Percentiles rank a stretch among this genome's conserved stretches.
Conservation (phyloP, 2,113 vertebrate species). For the Nothocercus julius region DNA sequence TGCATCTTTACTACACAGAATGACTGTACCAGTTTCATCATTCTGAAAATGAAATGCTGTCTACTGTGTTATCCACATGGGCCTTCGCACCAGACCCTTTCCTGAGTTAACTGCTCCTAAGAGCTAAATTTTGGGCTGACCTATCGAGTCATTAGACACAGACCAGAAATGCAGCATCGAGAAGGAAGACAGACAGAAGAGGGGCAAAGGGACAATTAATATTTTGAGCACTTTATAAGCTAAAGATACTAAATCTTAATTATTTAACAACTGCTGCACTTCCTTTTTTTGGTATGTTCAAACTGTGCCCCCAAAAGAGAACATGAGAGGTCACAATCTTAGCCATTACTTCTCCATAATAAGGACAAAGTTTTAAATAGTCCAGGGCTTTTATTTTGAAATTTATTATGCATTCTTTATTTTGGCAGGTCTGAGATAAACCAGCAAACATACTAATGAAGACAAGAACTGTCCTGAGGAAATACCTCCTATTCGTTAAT, state of each 20-base stretch:
- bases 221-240: not conserved
- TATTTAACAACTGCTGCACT: not conserved
- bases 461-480: slow-evolving; percentile 63
- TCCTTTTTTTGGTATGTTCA: not conserved
- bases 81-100: not conserved
- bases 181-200: not conserved
- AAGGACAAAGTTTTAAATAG: slow-evolving; percentile 15
- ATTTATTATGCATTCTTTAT: slow-evolving; percentile 44
- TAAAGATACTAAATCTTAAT: slow-evolving; percentile 1
- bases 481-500: slow-evolving; percentile 69
- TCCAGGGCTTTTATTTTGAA: slow-evolving; percentile 58
- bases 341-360: slow-evolving; percentile 6
- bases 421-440: slow-evolving; percentile 75
- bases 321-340: not conserved
- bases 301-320: not conserved
- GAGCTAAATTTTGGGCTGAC: not conserved
- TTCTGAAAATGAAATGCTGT: not conserved
- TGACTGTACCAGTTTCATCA: not conserved
- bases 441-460: slow-evolving; percentile 69
- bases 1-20: not conserved
- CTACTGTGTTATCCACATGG: fast-evolving
- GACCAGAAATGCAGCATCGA: not conserved
- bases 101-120: not conserved
- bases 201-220: not conserved
- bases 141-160: not conserved